These are phyloP conservation scores for Geotrupes spiniger DNA, from an alignment of 2,888 invertebrate genomes.

Conservation along the genomic window DNA sequence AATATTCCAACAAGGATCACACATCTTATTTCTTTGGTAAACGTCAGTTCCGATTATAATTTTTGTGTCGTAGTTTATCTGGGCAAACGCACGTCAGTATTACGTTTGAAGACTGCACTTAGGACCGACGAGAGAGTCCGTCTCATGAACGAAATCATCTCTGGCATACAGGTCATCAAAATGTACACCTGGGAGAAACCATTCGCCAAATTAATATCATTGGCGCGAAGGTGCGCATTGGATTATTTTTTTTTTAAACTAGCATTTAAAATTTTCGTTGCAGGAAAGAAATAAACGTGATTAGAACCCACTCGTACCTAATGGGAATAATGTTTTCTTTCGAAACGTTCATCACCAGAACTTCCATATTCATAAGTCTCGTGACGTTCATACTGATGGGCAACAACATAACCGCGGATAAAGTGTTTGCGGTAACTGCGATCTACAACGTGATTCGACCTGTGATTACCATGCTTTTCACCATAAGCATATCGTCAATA, in stretches of 20 bases:
- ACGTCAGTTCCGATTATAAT: too few relatives aligned
- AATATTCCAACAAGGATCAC: background rate
- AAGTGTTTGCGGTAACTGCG: constrained; percentile 84
- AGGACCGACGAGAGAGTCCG: constrained; percentile 65
- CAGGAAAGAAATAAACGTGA: constrained; percentile 70
- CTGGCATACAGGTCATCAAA: constrained; percentile 86
- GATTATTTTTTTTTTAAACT: constrained; percentile 37
- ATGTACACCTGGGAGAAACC: constrained; percentile 97
- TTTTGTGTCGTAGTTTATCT: constrained; percentile 45
- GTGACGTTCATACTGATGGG: constrained; percentile 72
- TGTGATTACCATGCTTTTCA: constrained; percentile 88
- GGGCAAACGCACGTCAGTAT: constrained; percentile 44
- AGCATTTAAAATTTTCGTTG: constrained; percentile 26
- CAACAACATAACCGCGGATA: constrained; percentile 73
- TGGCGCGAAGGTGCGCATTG: constrained; percentile 64
- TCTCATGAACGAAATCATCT: constrained; percentile 69
- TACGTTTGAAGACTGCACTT: constrained; percentile 55
- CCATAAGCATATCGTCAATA: constrained; percentile 77
- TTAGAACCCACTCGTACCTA: constrained; percentile 72
- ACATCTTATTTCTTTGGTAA: too few relatives aligned
- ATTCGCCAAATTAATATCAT: constrained; percentile 77
- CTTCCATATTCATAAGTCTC: constrained; percentile 83
- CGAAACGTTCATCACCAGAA: constrained; percentile 84
- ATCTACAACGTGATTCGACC: constrained; percentile 86
- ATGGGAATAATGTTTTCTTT: constrained; percentile 76